Conservation (phyloP, 2,888 invertebrate genomes). For the Unio pictorum region DNA sequence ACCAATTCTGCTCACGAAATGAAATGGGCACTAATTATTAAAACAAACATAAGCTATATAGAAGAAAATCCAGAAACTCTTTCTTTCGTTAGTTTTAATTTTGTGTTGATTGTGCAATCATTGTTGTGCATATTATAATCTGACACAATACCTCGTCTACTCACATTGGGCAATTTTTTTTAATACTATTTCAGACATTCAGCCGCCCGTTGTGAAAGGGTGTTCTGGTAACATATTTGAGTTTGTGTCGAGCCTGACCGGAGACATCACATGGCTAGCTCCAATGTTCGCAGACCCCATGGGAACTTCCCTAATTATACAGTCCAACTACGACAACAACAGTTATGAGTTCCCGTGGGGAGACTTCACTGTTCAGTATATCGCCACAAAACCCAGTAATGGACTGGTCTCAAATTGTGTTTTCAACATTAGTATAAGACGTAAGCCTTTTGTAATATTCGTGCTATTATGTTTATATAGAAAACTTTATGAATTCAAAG, state of each 20-base stretch:
- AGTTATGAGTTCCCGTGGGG: conserved; percentile 39
- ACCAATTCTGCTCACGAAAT: too few relatives aligned
- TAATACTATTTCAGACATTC: conserved; percentile 29
- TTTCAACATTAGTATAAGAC: conserved; percentile 27
- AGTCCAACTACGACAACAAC: conserved; percentile 29
- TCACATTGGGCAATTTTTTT: too few relatives aligned
- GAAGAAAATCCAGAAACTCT: too few relatives aligned
- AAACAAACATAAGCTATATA: too few relatives aligned
- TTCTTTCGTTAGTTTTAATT: too few relatives aligned
- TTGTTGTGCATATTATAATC: too few relatives aligned
- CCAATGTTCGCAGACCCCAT: conserved; percentile 38
- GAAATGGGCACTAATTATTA: too few relatives aligned
- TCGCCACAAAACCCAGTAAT: conserved; percentile 30
- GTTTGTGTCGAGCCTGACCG: conserved; percentile 14
- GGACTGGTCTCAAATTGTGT: conserved; percentile 27
- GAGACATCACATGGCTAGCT: conserved; percentile 21
- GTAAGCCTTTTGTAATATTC: conserved; percentile 16
- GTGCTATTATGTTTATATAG: too few relatives aligned
- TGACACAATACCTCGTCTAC: too few relatives aligned
- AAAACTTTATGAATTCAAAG: background rate
- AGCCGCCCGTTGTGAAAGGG: conserved; percentile 28
- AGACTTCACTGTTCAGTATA: conserved; percentile 37
- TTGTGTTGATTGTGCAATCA: too few relatives aligned
- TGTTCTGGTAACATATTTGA: conserved; percentile 20
- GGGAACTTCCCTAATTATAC: conserved; percentile 16